A percentile compares a stretch with the other conserved stretches of the same genome.
Evolutionary conservation across 30 jellyfish, hydroid and myxozoan genomes (phyloP).

Genomic region (Nemopilema nomurai): DNA sequence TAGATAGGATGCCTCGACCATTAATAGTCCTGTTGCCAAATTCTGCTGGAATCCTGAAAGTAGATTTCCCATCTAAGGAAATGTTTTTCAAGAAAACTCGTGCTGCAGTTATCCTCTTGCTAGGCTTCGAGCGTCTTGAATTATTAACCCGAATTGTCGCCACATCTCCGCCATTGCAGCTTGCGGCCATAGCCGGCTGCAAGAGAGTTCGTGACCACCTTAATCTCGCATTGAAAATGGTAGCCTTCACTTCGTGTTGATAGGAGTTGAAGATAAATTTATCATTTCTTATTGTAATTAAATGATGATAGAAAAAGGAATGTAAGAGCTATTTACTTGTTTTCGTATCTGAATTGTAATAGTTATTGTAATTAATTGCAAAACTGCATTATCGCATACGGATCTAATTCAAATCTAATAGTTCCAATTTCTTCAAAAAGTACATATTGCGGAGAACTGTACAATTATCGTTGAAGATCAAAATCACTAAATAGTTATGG

Average conservation of each 20-base stretch:
- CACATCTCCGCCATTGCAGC: constrained; percentile 32
- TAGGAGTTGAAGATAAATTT: too few species aligned
- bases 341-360: too few species aligned
- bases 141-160: neutral
- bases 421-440: too few species aligned
- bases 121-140: constrained; percentile 34
- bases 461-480: too few species aligned
- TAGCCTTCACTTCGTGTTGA: neutral
- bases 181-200: constrained; percentile 63
- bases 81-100: constrained; percentile 54
- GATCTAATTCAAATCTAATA: too few species aligned
- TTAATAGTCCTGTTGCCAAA: neutral
- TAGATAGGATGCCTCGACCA: neutral
- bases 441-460: too few species aligned
- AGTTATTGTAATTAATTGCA: too few species aligned
- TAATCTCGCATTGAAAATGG: neutral
- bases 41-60: neutral
- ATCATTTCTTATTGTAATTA: too few species aligned
- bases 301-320: too few species aligned
- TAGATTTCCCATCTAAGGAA: constrained; percentile 25
- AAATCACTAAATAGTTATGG: too few species aligned
- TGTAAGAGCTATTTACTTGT: too few species aligned
- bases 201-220: neutral
- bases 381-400: too few species aligned
- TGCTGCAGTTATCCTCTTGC: constrained; percentile 63